phyloP scores from a whole-genome alignment of 23 tunicate genomes.

The Botrylloides violaceus region DNA sequence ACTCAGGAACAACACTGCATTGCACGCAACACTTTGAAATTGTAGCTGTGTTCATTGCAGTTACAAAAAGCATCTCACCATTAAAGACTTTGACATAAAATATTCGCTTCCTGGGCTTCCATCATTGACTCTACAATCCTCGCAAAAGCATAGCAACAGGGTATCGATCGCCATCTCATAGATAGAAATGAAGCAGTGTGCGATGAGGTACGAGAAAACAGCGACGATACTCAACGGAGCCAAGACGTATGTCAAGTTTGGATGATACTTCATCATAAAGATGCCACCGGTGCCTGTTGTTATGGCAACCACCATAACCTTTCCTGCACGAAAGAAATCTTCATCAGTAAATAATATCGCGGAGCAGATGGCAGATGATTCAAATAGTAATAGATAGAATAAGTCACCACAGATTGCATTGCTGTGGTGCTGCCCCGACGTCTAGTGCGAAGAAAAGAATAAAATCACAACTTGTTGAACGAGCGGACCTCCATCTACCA shows the following conservation, averaged over 20 bases:
- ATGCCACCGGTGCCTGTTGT: slow-evolving; percentile 69
- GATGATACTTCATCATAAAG: slow-evolving; percentile 44
- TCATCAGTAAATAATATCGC: background rate
- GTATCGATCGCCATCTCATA: slow-evolving; percentile 91
- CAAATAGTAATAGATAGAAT: too few relatives aligned
- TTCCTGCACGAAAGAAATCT: slow-evolving; percentile 30
- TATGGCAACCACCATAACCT: slow-evolving; percentile 69
- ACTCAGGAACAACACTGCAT: background rate
- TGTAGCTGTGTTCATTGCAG: too few relatives aligned
- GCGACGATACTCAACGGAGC: slow-evolving; percentile 60
- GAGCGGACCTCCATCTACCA: background rate
- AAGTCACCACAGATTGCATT: too few relatives aligned
- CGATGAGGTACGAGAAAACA: slow-evolving; percentile 71
- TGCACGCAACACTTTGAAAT: background rate
- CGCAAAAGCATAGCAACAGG: slow-evolving; percentile 81
- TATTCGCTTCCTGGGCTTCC: slow-evolving; percentile 78
- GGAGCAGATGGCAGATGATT: too few relatives aligned
- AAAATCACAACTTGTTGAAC: background rate
- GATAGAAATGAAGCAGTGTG: slow-evolving; percentile 78
- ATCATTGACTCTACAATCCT: slow-evolving; percentile 83
- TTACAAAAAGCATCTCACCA: slow-evolving; percentile 35
- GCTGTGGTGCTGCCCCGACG: too few relatives aligned
- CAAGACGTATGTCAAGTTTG: slow-evolving; percentile 48
- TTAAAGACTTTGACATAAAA: slow-evolving; percentile 80
- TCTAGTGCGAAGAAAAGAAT: too few relatives aligned